Base-by-base conservation (phyloP, 30 jellyfish, hydroid and myxozoan species). In the Chironex yamaguchii region DNA sequence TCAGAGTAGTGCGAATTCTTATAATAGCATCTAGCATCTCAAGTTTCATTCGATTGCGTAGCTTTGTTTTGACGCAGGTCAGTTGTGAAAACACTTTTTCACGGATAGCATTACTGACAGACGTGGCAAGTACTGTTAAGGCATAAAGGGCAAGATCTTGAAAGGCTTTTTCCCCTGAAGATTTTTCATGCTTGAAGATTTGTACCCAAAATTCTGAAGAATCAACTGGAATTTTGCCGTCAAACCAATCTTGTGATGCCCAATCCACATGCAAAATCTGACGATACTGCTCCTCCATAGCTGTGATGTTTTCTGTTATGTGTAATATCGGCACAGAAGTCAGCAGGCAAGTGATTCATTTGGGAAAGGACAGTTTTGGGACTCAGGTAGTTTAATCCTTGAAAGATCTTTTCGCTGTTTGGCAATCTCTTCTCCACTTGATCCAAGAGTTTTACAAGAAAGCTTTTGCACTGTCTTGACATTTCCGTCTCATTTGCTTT, bases 71-170 rank as follows among this genome's bases (percentile, higher is more conserved):
- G 22, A 49, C 84, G 51, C 32, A 28, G 31, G 92, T 54, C 52
- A 67, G 63, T 36, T 50, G 91, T 20, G 91, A 80, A 71, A 80
- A 80, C 35, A 80, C 70, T 71, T 89, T 80, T 62, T 82, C 92
- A 48, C 84, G 52, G 17, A 82, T 53, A 52, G 92, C 92, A 82
- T 82, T 82, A 90, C 92, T 67, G 29, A 82, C 81, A 28, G 92
- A 82, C 35, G 91, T 82, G 65, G 66, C 84, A 50, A 68, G 89
- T 28, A 53, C 65, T 25, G 92, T 68, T 22, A 68, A 32, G 35
- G 91, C 92, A 82, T 64, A 82, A 26, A 30, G 33, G 24, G 49
- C 52, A 54, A 71, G 84, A 27, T 71, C 71, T 71, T 71, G 29
- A 71, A 71, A 71, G 9, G 58, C 17, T 17, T 42, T 42, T 42